phyloP scores from a whole-genome alignment of 2,797 vertebrate genomes.

The Esox masquinongy region DNA sequence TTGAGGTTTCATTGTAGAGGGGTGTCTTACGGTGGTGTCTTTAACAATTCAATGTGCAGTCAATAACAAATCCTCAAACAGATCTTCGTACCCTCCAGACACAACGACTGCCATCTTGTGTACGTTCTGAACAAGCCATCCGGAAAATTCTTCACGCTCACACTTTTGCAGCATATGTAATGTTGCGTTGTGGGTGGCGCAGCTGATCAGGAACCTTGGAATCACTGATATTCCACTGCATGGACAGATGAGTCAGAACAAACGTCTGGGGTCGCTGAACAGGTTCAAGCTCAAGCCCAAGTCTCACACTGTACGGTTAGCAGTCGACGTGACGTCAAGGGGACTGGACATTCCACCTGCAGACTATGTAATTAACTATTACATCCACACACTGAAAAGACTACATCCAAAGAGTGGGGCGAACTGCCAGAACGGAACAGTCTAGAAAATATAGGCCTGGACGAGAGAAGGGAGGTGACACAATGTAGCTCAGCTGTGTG shows the following conservation, averaged over 20 bases:
- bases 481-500: constrained; percentile 74
- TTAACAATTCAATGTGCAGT: constrained; percentile 92
- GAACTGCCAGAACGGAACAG: constrained; percentile 93
- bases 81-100: constrained; percentile 94
- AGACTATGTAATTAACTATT: constrained; percentile 97
- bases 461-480: constrained; percentile 70
- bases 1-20: too few relatives aligned
- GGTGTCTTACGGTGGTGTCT: too few relatives aligned
- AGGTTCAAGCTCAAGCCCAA: constrained; percentile 91
- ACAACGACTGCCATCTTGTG: constrained; percentile 97
- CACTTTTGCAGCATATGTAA: constrained; percentile 94
- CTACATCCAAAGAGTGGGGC: constrained; percentile 95
- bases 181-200: constrained; percentile 91
- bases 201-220: constrained; percentile 91
- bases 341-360: constrained; percentile 97
- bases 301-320: constrained; percentile 90
- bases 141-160: constrained; percentile 95
- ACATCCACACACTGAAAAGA: constrained; percentile 99
- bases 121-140: constrained; percentile 95
- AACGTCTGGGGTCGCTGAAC: constrained; percentile 91
- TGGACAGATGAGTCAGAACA: constrained; percentile 97
- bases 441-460: constrained; percentile 86
- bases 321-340: constrained; percentile 95
- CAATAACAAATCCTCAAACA: constrained; percentile 94
- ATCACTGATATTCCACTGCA: constrained; percentile 97